phyloP scores from a whole-genome alignment of 92 coral and sea anemone species.

The Parazoanthus atlanticus region DNA sequence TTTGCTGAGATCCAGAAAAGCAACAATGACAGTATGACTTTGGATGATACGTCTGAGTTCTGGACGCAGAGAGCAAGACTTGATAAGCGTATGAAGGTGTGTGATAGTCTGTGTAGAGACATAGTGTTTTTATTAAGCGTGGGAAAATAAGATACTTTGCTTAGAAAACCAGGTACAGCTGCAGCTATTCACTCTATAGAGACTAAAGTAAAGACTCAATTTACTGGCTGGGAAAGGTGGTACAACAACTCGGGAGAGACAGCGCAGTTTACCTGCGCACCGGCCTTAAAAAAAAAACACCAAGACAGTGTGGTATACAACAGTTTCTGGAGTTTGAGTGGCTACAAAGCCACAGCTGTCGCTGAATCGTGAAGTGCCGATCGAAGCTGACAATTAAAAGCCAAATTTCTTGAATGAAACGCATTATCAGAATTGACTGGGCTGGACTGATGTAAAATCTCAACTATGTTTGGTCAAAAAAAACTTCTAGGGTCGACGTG shows the following conservation, averaged over 20 bases:
- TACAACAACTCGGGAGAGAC: not conserved
- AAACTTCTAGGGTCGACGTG: not conserved
- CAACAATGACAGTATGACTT: constrained; percentile 67
- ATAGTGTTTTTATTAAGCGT: too few relatives aligned
- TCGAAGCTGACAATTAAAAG: not conserved
- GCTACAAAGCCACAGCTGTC: not conserved
- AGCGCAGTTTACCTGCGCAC: not conserved
- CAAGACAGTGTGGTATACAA: not conserved
- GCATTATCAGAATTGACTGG: too few relatives aligned
- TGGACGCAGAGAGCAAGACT: constrained; percentile 75
- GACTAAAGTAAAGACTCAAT: too few relatives aligned
- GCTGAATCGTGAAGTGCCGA: not conserved
- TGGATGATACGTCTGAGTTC: constrained; percentile 75
- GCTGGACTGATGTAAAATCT: too few relatives aligned
- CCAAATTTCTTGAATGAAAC: not conserved
- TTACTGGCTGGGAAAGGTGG: too few relatives aligned
- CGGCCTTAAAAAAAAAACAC: too few relatives aligned
- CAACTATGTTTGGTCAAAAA: too few relatives aligned
- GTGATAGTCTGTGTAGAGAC: not conserved
- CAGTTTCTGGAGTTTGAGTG: too few relatives aligned
- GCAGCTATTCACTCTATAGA: too few relatives aligned
- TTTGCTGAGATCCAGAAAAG: constrained; percentile 75
- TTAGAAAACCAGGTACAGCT: too few relatives aligned
- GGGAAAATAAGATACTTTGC: too few relatives aligned
- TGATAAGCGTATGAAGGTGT: constrained; percentile 70